Percentiles rank a stretch among this genome's conserved stretches.
Conservation (phyloP, 2,888 invertebrate species). For the Tenthredo livida region DNA sequence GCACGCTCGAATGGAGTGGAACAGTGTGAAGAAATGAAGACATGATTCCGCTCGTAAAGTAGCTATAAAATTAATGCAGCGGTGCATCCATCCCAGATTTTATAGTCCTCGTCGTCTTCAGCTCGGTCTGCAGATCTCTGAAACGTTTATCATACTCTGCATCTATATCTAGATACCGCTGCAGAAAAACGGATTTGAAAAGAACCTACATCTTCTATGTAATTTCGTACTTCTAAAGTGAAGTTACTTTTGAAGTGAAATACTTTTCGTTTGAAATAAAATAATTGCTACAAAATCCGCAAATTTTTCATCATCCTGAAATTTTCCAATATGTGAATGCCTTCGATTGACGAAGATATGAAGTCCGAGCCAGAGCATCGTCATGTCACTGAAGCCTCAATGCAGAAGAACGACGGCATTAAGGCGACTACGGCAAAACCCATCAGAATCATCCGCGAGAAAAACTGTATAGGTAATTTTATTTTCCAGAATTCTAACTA, state of each 20-base stretch:
- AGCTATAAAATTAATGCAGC: conserved; percentile 61
- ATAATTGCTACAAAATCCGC: no score
- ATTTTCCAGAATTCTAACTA: conserved; percentile 33
- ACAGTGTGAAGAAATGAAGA: conserved; percentile 54
- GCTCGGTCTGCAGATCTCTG: not conserved
- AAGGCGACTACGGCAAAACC: conserved; percentile 6
- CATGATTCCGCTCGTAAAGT: conserved; percentile 62
- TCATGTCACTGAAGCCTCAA: not conserved
- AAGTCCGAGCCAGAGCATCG: not conserved
- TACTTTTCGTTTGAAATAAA: no score
- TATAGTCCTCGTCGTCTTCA: conserved; percentile 56
- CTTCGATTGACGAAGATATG: not conserved
- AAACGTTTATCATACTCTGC: conserved; percentile 33
- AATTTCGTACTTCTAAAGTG: not conserved
- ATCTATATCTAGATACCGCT: not conserved
- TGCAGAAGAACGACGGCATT: conserved; percentile 20
- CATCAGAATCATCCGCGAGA: conserved; percentile 2
- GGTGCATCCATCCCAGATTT: conserved; percentile 59
- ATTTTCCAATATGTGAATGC: no score
- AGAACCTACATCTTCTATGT: not conserved
- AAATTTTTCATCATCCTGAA: no score
- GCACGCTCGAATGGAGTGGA: conserved; percentile 43
- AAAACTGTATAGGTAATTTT: conserved; percentile 38
- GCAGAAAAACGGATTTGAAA: not conserved
- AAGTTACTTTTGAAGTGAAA: no score